Base-by-base conservation (phyloP, 2,888 invertebrate species). In the Troglohyphantes excavatus region DNA sequence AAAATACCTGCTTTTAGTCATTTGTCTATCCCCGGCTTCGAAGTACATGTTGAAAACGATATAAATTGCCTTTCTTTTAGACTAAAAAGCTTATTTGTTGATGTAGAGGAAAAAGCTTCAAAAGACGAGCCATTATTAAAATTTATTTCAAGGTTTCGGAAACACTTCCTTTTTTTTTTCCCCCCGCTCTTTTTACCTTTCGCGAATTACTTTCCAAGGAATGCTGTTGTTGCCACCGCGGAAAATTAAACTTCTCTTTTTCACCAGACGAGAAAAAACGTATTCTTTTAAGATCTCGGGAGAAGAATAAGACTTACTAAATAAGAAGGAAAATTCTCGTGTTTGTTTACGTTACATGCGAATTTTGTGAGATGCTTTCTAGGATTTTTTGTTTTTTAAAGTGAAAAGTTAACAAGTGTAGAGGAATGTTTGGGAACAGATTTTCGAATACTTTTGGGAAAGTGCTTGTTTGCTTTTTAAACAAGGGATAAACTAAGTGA, bases 91-190 rank as follows among this genome's bases (percentile, higher is more conserved):
- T 17, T 0, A 11, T 83, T 68, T 63, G n/a, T 78, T 59, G 46
- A 61, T 78, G 65, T 27, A 7, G 23, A 21, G 23, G 2, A 26
- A 1, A 27, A 11, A 29, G 13, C 73, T 27, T 53, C 19, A 23
- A 13, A 23, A 85, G 68, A 68, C 7, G 63, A 46, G 26, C 73
- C 59, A 85, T 85, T 85, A 85, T 76, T 85, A 78, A 85, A 85
- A 85, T 85, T 85, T 78, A 85, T 85, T 85, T 70, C 85, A 70
- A 78, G 76, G 76, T 76, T 68, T 76, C 68, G 13, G 33, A 65
- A 27, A 68, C 63, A 6, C 23, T 78, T 78, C 23, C 33, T 43
- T 46, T 46, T 46, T 43, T 61, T 17, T 70, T 59, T 17, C 46
- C 53, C 7, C 39, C 53, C 17, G n/a, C 9, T 5, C 39, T 29